Evolutionary conservation across 35 echinoderm and acorn worm genomes (phyloP).

Genomic region (Holothuria glaberrima): DNA sequence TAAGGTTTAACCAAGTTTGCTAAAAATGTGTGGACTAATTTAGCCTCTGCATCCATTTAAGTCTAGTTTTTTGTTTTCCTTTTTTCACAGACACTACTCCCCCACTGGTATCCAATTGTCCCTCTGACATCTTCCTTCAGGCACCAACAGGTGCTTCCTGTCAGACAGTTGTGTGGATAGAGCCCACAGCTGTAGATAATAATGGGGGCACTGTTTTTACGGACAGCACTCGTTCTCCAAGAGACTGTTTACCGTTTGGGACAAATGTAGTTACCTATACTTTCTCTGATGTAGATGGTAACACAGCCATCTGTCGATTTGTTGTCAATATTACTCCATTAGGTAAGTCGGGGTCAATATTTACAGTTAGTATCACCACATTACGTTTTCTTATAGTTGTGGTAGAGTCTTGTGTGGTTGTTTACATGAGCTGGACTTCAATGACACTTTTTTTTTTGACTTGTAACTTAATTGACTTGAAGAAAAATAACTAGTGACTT

Average conservation of each 20-base stretch:
- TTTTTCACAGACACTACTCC: neutral
- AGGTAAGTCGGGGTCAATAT: too few relatives aligned
- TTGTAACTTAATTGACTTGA: too few relatives aligned
- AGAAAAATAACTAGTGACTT: too few relatives aligned
- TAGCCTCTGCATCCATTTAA: too few relatives aligned
- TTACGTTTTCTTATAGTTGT: too few relatives aligned
- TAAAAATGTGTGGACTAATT: too few relatives aligned
- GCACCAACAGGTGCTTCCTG: neutral
- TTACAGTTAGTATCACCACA: too few relatives aligned
- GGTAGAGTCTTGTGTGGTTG: too few relatives aligned
- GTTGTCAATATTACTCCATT: neutral
- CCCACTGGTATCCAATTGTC: neutral
- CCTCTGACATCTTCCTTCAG: slow-evolving; percentile 8
- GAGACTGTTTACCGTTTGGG: neutral
- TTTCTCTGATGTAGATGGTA: neutral
- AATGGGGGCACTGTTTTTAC: neutral
- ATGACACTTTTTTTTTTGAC: too few relatives aligned
- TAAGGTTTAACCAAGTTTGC: too few relatives aligned
- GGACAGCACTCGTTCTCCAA: neutral
- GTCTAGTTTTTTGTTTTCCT: too few relatives aligned
- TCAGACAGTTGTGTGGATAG: neutral
- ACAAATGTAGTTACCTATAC: slow-evolving; percentile 9
- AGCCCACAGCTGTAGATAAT: slow-evolving; percentile 5
- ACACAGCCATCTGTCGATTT: slow-evolving; percentile 4
- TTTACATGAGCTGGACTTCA: too few relatives aligned